Base-by-base conservation (phyloP, 2,888 invertebrate species). In the Seira ritae region DNA sequence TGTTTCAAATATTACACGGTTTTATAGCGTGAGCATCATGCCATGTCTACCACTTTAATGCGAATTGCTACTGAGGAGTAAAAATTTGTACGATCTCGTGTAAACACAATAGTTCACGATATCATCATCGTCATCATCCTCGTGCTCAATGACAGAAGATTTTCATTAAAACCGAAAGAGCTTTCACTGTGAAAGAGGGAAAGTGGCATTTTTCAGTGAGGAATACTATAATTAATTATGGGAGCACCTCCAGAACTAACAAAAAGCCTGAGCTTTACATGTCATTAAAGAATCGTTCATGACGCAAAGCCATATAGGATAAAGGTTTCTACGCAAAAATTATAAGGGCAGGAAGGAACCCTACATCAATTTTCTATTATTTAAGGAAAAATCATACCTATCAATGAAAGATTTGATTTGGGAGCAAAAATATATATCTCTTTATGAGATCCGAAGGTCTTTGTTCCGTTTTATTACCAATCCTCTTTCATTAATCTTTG, bases 401-500 rank as follows among this genome's bases (percentile, higher is more conserved):
- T 31, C 31, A 62, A 20, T 62, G 62, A 20, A 62, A 2, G 62
- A 62, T 62, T 62, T 62, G 62, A 62, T 62, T 50, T 62, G 19
- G 62, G 20, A 62, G 62, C 15, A 55, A 55, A 55, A 55, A 55
- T 42, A 31, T 31, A 31, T 2, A 31, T 8, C 31, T 31, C n/a
- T n/a, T n/a, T n/a, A n/a, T n/a, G n/a, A n/a, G n/a, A n/a, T n/a
- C n/a, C n/a, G n/a, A n/a, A n/a, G n/a, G n/a, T n/a, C n/a, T n/a
- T n/a, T n/a, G n/a, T n/a, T n/a, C n/a, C n/a, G n/a, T n/a, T 62
- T 62, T n/a, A 62, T 62, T 62, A 62, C 3, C 22, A 19, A 62
- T 22, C 12, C 17, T 15, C 50, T 84, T 71, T 22, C 23, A 55
- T 50, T 62, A 31, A 83, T 74, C 90, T 90, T 50, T 50, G 69